Conservation (phyloP, 1,140 invertebrate genomes). For the Aphaenogaster floridana region DNA sequence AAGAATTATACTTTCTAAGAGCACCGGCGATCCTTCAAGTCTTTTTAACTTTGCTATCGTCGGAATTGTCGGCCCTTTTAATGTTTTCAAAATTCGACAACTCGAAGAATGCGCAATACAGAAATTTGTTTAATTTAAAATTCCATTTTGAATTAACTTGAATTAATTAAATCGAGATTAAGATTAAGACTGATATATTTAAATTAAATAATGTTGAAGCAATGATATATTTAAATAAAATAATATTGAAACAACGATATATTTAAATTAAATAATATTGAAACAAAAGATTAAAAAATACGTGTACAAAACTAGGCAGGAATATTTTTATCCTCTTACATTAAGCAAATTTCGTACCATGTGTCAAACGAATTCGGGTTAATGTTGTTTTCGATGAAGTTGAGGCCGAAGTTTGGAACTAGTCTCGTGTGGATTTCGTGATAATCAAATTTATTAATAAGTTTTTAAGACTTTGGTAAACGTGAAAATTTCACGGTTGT, state of each 20-base stretch:
- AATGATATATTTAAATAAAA: background rate
- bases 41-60: background rate
- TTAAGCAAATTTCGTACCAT: background rate
- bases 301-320: background rate
- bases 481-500: background rate
- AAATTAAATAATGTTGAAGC: slow-evolving; percentile 6
- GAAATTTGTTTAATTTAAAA: background rate
- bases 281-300: background rate
- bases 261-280: slow-evolving; percentile 9
- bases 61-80: background rate
- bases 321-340: background rate
- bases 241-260: background rate
- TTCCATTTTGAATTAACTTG: background rate
- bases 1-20: background rate
- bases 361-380: slow-evolving; percentile 25
- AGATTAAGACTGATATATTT: background rate
- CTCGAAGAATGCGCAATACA: background rate
- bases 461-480: background rate
- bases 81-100: background rate
- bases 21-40: background rate
- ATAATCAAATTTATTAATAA: slow-evolving; percentile 46
- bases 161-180: slow-evolving; percentile 10
- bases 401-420: background rate
- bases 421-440: slow-evolving; percentile 2
- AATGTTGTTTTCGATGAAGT: slow-evolving; percentile 21